These are phyloP conservation scores for Criorhina ranunculi DNA, from an alignment of 2,888 invertebrate species.

Conservation along the genomic window DNA sequence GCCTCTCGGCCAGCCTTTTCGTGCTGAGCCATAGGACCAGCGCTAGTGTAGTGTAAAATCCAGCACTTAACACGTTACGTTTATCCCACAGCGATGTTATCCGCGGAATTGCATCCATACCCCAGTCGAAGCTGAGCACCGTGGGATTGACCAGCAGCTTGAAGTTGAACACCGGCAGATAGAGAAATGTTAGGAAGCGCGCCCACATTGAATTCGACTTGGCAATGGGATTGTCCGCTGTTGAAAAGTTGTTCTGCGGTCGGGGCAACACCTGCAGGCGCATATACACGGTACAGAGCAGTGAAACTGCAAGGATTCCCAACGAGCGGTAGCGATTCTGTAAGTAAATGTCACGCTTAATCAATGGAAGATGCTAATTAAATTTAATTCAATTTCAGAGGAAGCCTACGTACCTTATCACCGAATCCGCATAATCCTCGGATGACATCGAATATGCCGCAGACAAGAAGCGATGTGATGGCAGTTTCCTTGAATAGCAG, in stretches of 20 bases:
- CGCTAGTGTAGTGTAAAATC: conserved; percentile 88
- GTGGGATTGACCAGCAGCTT: conserved; percentile 94
- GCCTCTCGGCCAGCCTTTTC: conserved; percentile 74
- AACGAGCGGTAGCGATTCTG: conserved; percentile 90
- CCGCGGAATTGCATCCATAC: conserved; percentile 97
- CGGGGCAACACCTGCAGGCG: conserved; percentile 92
- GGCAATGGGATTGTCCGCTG: conserved; percentile 98
- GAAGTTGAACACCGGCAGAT: conserved; percentile 96
- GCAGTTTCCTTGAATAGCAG: conserved; percentile 98
- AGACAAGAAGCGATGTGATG: conserved; percentile 95
- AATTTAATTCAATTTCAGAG: conserved; percentile 70
- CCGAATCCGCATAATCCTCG: conserved; percentile 84
- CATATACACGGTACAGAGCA: conserved; percentile 89
- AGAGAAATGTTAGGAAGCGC: conserved; percentile 94
- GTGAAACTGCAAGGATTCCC: conserved; percentile 88
- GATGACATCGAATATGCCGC: conserved; percentile 94
- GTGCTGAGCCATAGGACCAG: conserved; percentile 81
- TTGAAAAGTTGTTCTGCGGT: conserved; percentile 90
- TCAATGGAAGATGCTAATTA: conserved; percentile 74
- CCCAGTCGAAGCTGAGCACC: conserved; percentile 98
- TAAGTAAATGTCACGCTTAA: conserved; percentile 61
- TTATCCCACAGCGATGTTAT: conserved; percentile 91
- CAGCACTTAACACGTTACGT: conserved; percentile 90
- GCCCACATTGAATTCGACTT: conserved; percentile 92
- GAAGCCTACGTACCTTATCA: conserved; percentile 85